Conservation (phyloP, 1,140 invertebrate genomes). For the Drosophila yakuba region DNA sequence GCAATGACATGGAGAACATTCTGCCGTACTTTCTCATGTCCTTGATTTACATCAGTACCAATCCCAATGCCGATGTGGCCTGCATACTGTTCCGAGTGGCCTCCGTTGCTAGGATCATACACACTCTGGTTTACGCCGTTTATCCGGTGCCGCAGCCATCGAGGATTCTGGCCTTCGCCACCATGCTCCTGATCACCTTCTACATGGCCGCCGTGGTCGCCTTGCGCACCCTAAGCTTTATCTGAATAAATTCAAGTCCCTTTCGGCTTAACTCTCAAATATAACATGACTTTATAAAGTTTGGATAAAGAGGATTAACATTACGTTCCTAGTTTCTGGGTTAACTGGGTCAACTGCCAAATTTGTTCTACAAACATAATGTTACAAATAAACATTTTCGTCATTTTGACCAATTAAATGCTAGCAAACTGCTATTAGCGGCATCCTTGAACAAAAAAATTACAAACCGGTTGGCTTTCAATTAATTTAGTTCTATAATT, state of each 20-base stretch:
- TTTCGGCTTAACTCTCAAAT: background rate
- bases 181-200: conserved; percentile 85
- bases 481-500: conserved; percentile 75
- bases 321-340: background rate
- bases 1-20: conserved; percentile 90
- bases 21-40: conserved; percentile 87
- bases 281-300: background rate
- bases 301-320: background rate
- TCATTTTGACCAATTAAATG: too few species aligned
- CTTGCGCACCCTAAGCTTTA: conserved; percentile 63
- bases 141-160: conserved; percentile 86
- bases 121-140: conserved; percentile 88
- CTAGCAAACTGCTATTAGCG: background rate
- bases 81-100: conserved; percentile 87
- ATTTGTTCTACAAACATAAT: too few species aligned
- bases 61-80: conserved; percentile 86
- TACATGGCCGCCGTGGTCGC: conserved; percentile 86
- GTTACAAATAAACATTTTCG: too few species aligned
- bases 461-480: conserved; percentile 28
- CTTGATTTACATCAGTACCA: conserved; percentile 87
- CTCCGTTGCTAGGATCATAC: conserved; percentile 86
- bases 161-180: conserved; percentile 86
- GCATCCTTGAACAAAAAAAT: conserved; percentile 9
- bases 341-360: too few species aligned
- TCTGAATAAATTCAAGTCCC: conserved; percentile 32